phyloP scores from a whole-genome alignment of 2,797 vertebrate species.

The Amblyopsis hoosieri region DNA sequence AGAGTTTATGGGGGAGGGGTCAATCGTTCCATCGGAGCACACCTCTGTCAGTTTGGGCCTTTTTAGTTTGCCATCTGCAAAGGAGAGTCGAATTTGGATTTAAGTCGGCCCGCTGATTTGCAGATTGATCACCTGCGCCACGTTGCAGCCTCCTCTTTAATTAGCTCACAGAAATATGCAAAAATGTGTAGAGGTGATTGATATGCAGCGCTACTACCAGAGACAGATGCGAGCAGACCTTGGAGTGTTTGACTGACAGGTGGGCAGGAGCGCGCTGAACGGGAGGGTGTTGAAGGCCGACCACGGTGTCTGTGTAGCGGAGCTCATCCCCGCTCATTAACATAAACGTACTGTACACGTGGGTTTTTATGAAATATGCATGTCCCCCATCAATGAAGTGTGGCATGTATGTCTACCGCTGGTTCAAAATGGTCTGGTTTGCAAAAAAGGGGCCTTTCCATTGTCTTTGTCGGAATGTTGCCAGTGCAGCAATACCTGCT shows the following conservation, averaged over 20 bases:
- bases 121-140: slow-evolving; percentile 74
- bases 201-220: slow-evolving; percentile 64
- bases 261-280: slow-evolving; percentile 47
- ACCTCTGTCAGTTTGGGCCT: slow-evolving; percentile 67
- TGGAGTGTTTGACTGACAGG: slow-evolving; percentile 73
- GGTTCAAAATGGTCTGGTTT: slow-evolving; percentile 50
- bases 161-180: slow-evolving; percentile 70
- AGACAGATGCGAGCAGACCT: slow-evolving; percentile 69
- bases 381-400: slow-evolving; percentile 60
- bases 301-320: slow-evolving; percentile 39
- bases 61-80: slow-evolving; percentile 78
- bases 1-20: slow-evolving; percentile 40
- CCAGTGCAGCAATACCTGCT: slow-evolving; percentile 24
- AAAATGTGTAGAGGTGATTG: slow-evolving; percentile 69
- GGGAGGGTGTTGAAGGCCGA: slow-evolving; percentile 61
- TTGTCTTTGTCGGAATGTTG: slow-evolving; percentile 45
- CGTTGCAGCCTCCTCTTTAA: slow-evolving; percentile 67
- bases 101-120: slow-evolving; percentile 71
- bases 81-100: slow-evolving; percentile 61
- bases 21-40: slow-evolving; percentile 62
- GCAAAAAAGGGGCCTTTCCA: slow-evolving; percentile 10
- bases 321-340: slow-evolving; percentile 71
- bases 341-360: slow-evolving; percentile 49
- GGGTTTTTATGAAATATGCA: slow-evolving; percentile 69
- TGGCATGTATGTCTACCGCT: slow-evolving; percentile 56